phyloP scores from a whole-genome alignment of 92 coral and sea anemone species.

The Ricordea florida region DNA sequence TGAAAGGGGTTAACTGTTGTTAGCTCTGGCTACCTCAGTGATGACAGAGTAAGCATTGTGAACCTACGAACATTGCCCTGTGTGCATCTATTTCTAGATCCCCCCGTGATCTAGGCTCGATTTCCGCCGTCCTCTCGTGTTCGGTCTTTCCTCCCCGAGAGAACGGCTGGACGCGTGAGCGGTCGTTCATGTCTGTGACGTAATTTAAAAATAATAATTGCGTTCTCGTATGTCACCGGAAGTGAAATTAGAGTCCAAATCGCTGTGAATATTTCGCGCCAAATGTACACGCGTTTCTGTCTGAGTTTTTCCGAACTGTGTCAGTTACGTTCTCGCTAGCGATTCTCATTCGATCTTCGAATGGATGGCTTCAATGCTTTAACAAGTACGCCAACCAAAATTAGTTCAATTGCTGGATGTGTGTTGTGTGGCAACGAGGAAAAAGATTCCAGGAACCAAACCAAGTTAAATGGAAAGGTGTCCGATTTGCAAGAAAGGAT shows the following conservation, averaged over 20 bases:
- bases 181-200: conserved; percentile 18
- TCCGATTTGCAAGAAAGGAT: conserved; percentile 1
- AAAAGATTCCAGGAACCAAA: conserved; percentile 11
- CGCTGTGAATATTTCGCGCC: background rate
- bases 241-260: conserved; percentile 5
- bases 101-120: background rate
- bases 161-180: conserved; percentile 22
- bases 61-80: too few relatives aligned
- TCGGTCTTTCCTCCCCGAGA: background rate
- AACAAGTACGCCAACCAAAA: conserved; percentile 10
- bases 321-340: background rate
- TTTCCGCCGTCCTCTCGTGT: background rate
- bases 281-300: background rate
- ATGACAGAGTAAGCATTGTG: too few relatives aligned
- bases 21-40: background rate
- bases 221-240: background rate
- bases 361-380: background rate
- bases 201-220: background rate
- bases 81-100: too few relatives aligned
- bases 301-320: background rate
- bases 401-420: conserved; percentile 8
- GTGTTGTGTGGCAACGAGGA: conserved; percentile 9
- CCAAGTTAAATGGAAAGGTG: conserved; percentile 23
- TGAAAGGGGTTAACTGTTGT: too few relatives aligned
- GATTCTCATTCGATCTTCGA: background rate